Evolutionary conservation across 2,888 invertebrate genomes (phyloP).

Genomic region (Elysia crispata): DNA sequence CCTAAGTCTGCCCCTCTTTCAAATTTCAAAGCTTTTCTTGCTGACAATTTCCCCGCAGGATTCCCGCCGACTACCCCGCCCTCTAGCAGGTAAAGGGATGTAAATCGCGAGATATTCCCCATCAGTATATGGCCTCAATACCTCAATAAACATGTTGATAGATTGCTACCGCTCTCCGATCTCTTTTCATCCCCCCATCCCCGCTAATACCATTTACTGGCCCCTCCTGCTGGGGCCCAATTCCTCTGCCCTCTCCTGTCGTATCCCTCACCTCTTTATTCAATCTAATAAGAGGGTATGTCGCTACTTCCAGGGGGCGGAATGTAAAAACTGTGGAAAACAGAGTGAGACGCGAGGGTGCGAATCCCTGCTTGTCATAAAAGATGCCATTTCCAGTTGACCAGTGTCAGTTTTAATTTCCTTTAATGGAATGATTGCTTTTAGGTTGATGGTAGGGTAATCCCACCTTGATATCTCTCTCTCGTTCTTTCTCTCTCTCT

Average conservation of each 20-base stretch:
- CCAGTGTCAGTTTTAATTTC: neutral
- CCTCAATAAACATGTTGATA: neutral
- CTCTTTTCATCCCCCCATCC: neutral
- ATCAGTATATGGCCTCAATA: neutral
- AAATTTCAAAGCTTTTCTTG: neutral
- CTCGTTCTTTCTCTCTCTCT: conserved; percentile 22
- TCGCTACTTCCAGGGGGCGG: no score
- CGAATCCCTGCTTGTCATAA: neutral
- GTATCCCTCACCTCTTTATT: no score
- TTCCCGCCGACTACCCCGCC: neutral
- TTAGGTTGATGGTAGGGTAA: conserved; percentile 16
- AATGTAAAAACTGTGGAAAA: neutral
- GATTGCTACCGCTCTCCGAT: neutral
- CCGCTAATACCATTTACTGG: no score
- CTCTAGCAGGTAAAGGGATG: neutral
- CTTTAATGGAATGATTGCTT: neutral
- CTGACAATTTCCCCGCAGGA: neutral
- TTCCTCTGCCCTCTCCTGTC: no score
- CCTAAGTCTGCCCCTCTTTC: conserved; percentile 19
- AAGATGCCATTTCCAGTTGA: conserved; percentile 7
- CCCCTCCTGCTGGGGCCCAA: no score
- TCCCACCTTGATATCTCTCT: conserved; percentile 17
- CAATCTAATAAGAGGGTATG: no score
- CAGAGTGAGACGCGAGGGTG: neutral
- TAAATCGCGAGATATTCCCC: neutral